Base-by-base conservation (phyloP, 2,797 vertebrate species). In the Syndactyla subalaris region DNA sequence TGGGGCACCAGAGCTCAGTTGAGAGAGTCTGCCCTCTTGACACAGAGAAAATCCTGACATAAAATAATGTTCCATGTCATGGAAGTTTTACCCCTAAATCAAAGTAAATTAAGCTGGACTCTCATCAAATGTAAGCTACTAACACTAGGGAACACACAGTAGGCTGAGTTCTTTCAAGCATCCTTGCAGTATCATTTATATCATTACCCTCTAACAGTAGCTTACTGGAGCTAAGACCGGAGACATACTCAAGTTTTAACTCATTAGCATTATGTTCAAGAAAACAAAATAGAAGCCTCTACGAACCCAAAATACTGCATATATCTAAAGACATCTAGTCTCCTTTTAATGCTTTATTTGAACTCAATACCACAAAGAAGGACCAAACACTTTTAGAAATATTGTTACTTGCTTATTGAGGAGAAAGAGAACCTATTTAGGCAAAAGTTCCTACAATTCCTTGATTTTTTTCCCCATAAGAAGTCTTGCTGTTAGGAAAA, bases 91-190 rank as follows among this genome's bases (percentile, higher is more conserved):
- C 29, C 30, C 46, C 54, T 58, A 89, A 78, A 83, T 65, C 54
- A 58, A 83, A 63, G 49, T 39, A 80, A 91, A 80, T 61, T n/a
- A 89, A 38, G 39, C 51, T 55, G 58, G 62, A 78, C 27, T 93
- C 8, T 36, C 24, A 83, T 38, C 65, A 89, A 41, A 58, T 0
- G 2, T 54, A 86, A 86, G 30, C n/a, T n/a, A 45, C 16, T 29
- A 78, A 85, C 0, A 4, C 22, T 10, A 61, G 38, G n/a, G 67
- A 94, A 77, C 39, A 67, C 26, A 5, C 26, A 63, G n/a, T 2
- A 91, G 32, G 62, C 19, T 6, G 1, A 85, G 68, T 45, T 77
- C 68, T 12, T 74, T 51, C 45, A 49, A 87, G 23, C 30, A 51
- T 29, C 41, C 52, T 59, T 83, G 55, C 55, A 91, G 29, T 39